phyloP scores from a whole-genome alignment of 2,113 vertebrate species.

The Tupaia tana region DNA sequence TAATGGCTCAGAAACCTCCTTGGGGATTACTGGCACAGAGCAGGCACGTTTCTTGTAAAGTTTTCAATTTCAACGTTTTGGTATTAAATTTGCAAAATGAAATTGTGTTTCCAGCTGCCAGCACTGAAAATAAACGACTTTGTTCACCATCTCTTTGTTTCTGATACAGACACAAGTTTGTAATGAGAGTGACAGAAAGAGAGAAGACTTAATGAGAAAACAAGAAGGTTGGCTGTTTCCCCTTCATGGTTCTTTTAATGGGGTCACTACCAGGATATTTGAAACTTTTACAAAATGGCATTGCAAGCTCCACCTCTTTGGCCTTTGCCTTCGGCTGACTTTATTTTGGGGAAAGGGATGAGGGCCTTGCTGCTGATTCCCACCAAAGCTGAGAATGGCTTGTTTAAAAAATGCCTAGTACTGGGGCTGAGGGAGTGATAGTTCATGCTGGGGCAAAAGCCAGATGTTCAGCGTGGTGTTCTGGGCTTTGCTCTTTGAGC shows the following conservation, averaged over 20 bases:
- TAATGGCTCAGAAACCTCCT: background rate
- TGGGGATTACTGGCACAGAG: background rate
- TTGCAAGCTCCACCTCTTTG: conserved; percentile 60
- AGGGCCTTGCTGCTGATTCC: conserved; percentile 57
- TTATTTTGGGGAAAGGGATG: conserved; percentile 70
- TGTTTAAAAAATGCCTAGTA: conserved; percentile 28
- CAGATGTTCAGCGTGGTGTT: conserved; percentile 65
- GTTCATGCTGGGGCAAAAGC: conserved; percentile 46
- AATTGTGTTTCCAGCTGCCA: conserved; percentile 1
- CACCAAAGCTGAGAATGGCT: conserved; percentile 40
- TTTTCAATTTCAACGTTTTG: background rate
- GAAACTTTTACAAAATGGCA: conserved; percentile 75
- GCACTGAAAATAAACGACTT: background rate
- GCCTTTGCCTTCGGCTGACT: conserved; percentile 61
- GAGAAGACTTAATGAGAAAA: conserved; percentile 5
- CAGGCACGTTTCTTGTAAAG: background rate
- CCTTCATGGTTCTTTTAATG: conserved; percentile 51
- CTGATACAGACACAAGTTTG: conserved; percentile 28
- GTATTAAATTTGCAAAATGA: conserved; percentile 15
- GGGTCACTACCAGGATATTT: conserved; percentile 70
- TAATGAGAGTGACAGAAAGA: background rate
- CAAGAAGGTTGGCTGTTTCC: conserved; percentile 42
- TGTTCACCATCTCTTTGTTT: background rate
- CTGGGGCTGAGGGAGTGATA: background rate
- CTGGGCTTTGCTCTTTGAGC: background rate